Percentiles rank a stretch among this genome's conserved stretches.
phyloP scores from a whole-genome alignment of 2,797 vertebrate species.

The Geotrypetes seraphini region DNA sequence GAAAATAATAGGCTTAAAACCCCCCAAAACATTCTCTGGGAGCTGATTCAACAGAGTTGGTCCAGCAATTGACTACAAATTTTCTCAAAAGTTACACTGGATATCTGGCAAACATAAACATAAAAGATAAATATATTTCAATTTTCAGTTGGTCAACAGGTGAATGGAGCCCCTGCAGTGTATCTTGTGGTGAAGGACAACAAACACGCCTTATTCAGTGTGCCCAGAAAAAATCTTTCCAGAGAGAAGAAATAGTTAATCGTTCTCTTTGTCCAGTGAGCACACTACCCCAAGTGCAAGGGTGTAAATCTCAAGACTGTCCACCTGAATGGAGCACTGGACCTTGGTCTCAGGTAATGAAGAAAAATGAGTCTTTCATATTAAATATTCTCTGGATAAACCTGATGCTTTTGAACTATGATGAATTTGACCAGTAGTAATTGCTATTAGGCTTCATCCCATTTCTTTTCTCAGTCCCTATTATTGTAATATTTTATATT shows the following conservation, averaged over 20 bases:
- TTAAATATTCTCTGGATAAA: no score
- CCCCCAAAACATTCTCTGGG: no score
- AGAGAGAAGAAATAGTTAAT: slow-evolving; percentile 66
- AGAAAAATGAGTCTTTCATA: neutral
- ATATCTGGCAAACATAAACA: no score
- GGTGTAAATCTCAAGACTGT: slow-evolving; percentile 73
- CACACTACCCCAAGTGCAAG: slow-evolving; percentile 69
- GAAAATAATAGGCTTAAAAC: no score
- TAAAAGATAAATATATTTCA: neutral
- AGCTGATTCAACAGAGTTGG: no score
- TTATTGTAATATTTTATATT: no score
- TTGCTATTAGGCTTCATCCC: no score
- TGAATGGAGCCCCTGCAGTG: slow-evolving; percentile 78
- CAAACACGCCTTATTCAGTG: slow-evolving; percentile 75
- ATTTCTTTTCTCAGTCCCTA: no score
- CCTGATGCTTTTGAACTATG: no score
- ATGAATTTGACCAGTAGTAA: no score
- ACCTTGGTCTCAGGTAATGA: slow-evolving; percentile 81
- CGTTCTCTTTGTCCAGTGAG: slow-evolving; percentile 78
- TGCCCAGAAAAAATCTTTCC: slow-evolving; percentile 73
- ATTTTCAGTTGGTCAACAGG: slow-evolving; percentile 69
- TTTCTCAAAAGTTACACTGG: no score
- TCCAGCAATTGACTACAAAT: no score
- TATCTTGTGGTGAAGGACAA: slow-evolving; percentile 76
- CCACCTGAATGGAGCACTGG: slow-evolving; percentile 78